Evolutionary conservation across 2,113 vertebrate species (phyloP), one percentile per base, ranked within the genome.

Genomic region (Mesembrinibis cayennensis): DNA sequence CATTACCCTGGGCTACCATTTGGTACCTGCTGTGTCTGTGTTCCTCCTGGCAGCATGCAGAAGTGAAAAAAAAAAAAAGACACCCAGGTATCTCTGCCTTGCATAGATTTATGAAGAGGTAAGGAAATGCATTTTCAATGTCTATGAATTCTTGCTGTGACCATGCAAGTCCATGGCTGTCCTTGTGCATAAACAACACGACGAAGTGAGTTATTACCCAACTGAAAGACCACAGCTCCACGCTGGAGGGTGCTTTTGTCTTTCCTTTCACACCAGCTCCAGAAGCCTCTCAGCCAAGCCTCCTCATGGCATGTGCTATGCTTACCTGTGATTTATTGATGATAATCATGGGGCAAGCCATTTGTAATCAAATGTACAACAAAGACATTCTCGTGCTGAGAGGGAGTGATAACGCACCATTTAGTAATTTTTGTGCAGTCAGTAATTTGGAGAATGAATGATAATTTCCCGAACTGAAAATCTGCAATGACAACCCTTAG

Each of bases 391-490:
- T 97, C 88, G 80, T 77, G 49, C 98, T 98, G 98, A 98, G 98
- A 98, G 97, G 97, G 96, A 98, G 97, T 97, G 98, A 98, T 98
- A 98, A 98, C 98, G 85, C 97, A 97, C 97, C 98, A 98, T 98
- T 98, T 98, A 98, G 98, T 98, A 97, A 98, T 98, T 98, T 98
- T 98, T 98, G 98, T 98, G 97, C 95, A 34, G 97, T 91, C 96
- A 97, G 98, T 98, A 98, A 98, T 98, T 98, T 98, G 96, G 98
- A 98, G 97, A 98, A 98, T 98, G 97, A 98, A 98, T 98, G 98
- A 98, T 98, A 97, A 98, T 98, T 98, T 98, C 97, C 97, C 53
- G 89, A 97, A 97, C 94, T 97, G 97, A 97, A 98, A 98, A 98
- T 97, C 97, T 95, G 96, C 96, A 6, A 70, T 97, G 97, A 98